A percentile compares a stretch with the other conserved stretches of the same genome.
These are phyloP conservation scores for Columba livia DNA, from an alignment of 2,113 vertebrate species.

Conservation along the genomic window DNA sequence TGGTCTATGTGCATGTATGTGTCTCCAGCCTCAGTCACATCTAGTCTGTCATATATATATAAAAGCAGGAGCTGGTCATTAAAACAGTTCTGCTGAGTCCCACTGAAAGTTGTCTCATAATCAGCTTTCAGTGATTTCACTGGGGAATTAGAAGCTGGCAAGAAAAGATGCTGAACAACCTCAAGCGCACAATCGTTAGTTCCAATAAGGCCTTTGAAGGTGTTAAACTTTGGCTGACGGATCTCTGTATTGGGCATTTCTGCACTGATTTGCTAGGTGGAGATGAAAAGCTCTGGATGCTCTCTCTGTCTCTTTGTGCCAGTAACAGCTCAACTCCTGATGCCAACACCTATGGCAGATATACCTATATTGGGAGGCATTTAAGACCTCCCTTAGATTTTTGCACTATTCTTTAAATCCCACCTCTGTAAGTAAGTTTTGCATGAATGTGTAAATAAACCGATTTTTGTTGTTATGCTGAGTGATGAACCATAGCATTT, in stretches of 20 bases:
- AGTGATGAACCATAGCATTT: neutral
- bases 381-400: neutral
- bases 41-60: neutral
- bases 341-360: no score
- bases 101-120: neutral
- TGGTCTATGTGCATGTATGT: fast-evolving
- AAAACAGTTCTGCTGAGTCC: neutral
- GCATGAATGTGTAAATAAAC: neutral
- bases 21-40: neutral
- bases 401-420: neutral
- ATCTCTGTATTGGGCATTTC: neutral
- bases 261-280: neutral
- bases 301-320: neutral
- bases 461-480: neutral
- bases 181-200: neutral
- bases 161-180: neutral
- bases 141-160: neutral
- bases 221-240: neutral
- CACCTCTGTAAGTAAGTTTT: neutral
- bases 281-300: neutral
- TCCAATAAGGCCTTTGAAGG: neutral
- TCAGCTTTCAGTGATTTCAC: neutral
- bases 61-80: neutral
- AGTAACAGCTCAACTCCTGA: neutral
- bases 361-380: neutral